Evolutionary conservation across 1,140 invertebrate genomes (phyloP), one percentile per base, ranked within the genome.

Genomic region (Achroia grisella): DNA sequence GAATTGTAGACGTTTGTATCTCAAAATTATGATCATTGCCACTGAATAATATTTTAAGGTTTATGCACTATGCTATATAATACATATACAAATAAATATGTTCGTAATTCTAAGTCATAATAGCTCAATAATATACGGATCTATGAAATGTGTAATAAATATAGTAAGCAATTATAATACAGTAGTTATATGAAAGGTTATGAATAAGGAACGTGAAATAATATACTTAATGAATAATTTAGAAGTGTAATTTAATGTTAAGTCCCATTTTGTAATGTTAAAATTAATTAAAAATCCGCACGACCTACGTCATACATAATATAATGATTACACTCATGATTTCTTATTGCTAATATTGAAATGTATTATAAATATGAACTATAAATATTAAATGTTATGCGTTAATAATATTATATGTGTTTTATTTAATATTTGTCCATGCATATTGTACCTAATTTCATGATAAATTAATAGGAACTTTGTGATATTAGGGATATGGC

Each of bases 331-430:
- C 77, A 83, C 77, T 70, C 69, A 79, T 75, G 63, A 75, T 66
- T 79, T 84, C 81, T 85, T 80, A 84, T 66, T 69, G 76, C 74
- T 86, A 84, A 79, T 73, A 83, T 82, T 86, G 78, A 79, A 85
- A 84, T 86, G 83, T 87, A 86, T 74, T 84, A 84, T 87, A 87
- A 80, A 83, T 79, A 86, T 83, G 75, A 86, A 84, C 81, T 86
- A 87, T 80, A 83, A 87, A 86, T 86, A 87, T 86, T 87, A 86
- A 87, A 87, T 87, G 85, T 87, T 87, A 87, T 86, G 85, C 85
- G 85, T 87, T 87, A 87, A 87, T 87, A 81, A 87, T 86, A 87
- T 56, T 48, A 43, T 23, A 29, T 36, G 50, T 30, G 66, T 80
- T 80, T 86, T 55, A 75, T 81, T 77, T 65, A 28, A 39, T 10